A percentile compares a stretch with the other conserved stretches of the same genome.
Evolutionary conservation across 1,140 invertebrate species (phyloP).

Genomic region (Meloidogyne chitwoodi): DNA sequence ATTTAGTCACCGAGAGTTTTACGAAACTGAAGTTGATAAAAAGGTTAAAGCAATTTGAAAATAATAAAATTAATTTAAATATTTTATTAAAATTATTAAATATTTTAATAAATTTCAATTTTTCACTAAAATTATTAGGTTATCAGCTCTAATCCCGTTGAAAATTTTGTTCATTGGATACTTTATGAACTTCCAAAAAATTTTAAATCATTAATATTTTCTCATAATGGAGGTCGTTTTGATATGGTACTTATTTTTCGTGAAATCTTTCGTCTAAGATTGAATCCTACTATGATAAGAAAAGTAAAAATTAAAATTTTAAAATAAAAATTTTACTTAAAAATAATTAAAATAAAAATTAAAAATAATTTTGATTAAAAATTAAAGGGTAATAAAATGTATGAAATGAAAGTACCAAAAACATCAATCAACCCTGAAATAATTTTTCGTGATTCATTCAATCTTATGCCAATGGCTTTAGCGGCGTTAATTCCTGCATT

Average conservation of each 20-base stretch:
- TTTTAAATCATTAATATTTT: background rate
- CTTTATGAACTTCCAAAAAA: background rate
- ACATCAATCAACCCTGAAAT: background rate
- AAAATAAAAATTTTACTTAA: too few species aligned
- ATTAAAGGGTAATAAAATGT: background rate
- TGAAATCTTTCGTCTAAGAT: background rate
- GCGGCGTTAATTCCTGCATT: background rate
- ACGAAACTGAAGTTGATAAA: background rate
- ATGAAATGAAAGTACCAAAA: background rate
- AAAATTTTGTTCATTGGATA: background rate
- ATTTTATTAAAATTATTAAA: too few species aligned
- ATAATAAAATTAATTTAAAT: too few species aligned
- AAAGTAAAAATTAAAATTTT: too few species aligned
- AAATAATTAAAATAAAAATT: too few species aligned
- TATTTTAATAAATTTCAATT: too few species aligned
- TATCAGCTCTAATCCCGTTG: background rate
- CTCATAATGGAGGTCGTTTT: constrained; percentile 4
- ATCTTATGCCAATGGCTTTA: background rate
- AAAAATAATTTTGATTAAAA: too few species aligned
- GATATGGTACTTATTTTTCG: constrained; percentile 3
- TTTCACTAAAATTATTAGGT: background rate
- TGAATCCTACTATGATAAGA: background rate
- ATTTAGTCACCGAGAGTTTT: background rate
- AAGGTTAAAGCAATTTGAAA: too few species aligned
- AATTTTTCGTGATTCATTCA: background rate